Percentiles rank a stretch among this genome's conserved stretches.
These are phyloP conservation scores for Oxyura jamaicensis DNA, from an alignment of 2,113 vertebrate genomes.

Conservation along the genomic window DNA sequence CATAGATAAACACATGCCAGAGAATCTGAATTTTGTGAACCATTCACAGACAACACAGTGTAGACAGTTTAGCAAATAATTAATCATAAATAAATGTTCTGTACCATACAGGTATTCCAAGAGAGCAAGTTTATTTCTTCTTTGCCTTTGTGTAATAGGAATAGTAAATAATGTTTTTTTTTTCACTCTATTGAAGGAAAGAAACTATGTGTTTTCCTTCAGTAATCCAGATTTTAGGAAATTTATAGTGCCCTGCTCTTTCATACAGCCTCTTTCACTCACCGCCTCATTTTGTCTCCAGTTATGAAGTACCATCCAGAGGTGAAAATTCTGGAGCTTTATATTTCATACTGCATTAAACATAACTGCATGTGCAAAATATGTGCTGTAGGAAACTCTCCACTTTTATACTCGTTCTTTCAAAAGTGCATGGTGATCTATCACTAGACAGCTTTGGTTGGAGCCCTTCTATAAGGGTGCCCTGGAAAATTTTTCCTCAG, in stretches of 20 bases:
- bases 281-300: constrained; percentile 3
- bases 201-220: background rate
- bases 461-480: background rate
- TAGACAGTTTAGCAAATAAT: background rate
- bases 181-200: background rate
- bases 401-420: background rate
- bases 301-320: background rate
- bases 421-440: background rate
- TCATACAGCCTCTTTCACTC: background rate
- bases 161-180: background rate
- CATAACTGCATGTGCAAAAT: background rate
- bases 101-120: background rate
- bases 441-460: constrained; percentile 9
- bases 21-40: constrained; percentile 37
- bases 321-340: constrained; percentile 51
- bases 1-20: constrained; percentile 50
- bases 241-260: background rate
- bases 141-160: background rate
- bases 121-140: background rate
- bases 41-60: background rate
- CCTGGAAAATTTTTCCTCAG: constrained; percentile 51
- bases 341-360: constrained; percentile 26
- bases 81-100: constrained; percentile 7
- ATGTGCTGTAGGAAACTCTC: background rate
- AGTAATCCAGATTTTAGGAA: background rate